Evolutionary conservation across 2,888 invertebrate species (phyloP), one percentile per base, ranked within the genome.

Genomic region (Mythimna ferrago): DNA sequence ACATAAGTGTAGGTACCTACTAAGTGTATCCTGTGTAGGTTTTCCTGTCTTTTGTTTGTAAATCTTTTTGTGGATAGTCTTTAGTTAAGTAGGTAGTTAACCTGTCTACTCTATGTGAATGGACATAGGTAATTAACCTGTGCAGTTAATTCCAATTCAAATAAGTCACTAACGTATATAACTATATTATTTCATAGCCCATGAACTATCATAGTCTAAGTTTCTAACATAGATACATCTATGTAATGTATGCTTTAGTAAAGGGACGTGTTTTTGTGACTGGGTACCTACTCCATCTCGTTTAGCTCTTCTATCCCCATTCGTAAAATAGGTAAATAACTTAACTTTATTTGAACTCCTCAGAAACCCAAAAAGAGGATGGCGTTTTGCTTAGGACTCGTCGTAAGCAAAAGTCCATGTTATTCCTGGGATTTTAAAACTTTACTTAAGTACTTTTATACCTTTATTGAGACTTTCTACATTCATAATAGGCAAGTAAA

Each of bases 401-500:
- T 19, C 4, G 16, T 16, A 19, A 32, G 32, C 7, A 32, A 0
- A 32, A 57, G 4, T 6, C 5, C 14, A 58, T 35, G 4, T 7
- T 19, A 4, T 35, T 38, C n/a, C 26, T 56, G 54, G 6, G 21
- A n/a, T 41, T 61, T 14, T 21, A 41, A 32, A 51, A 65, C 10
- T 19, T 38, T 53, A 2, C n/a, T 65, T 14, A 38, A 7, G 38
- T n/a, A 48, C 16, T 48, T 48, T 19, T 16, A 48, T 48, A 44
- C 16, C 4, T 48, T 0, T 19, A 48, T 6, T 16, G 41, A 44
- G 5, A 6, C 32, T 35, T 35, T 56, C n/a, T 14, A 51, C 5
- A 6, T 71, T n/a, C n/a, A 9, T 19, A 61, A 3, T n/a, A 60
- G 9, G 60, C 38, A 80, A 62, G 21, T 32, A 21, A 62, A 62